Evolutionary conservation across 92 coral and sea anemone genomes (phyloP), one percentile per base, ranked within the genome.

Genomic region (Palythoa grandis): DNA sequence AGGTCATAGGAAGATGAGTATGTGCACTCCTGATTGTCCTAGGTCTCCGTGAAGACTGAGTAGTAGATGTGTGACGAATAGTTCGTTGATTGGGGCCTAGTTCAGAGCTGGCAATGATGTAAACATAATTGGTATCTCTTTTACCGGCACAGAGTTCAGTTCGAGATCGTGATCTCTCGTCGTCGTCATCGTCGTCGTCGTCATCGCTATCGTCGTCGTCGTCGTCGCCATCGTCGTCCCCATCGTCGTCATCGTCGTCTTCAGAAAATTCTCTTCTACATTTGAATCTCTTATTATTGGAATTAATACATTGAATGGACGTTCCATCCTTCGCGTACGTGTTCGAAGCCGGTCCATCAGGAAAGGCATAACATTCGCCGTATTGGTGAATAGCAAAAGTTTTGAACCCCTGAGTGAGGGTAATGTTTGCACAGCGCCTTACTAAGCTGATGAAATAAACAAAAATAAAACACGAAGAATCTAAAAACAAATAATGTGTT

Each of bases 361-460:
- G 53, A 7, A 72, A 79, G 11, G 84, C 84, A 88, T 91, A 92
- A 39, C 93, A 92, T 67, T 90, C 91, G 13, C 88, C 93, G 43
- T 71, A 92, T 47, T 47, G 79, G n/a, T 88, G 93, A 10, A 92
- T 56, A 20, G 88, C 95, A 63, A 92, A 90, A 9, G 53, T 56
- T 17, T 60, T 54, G 77, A 71, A 92, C 14, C 91, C 92, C 72
- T 82, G 73, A 3, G 47, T 37, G 38, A 69, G 22, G 17, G 91
- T 92, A 24, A 60, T 24, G 11, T 56, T 57, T n/a, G 91, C 93
- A 56, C 95, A 92, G 20, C 90, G 72, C 48, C 92, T 90, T 12
- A 90, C 63, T 23, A 92, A 86, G 2, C 95, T 92, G 54, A 65
- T 29, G 85, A 73, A 47, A 6, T 20, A 57, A 15, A 17, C 89